Base-by-base conservation (phyloP, 2,797 vertebrate genomes). In the Octomys mimax region DNA sequence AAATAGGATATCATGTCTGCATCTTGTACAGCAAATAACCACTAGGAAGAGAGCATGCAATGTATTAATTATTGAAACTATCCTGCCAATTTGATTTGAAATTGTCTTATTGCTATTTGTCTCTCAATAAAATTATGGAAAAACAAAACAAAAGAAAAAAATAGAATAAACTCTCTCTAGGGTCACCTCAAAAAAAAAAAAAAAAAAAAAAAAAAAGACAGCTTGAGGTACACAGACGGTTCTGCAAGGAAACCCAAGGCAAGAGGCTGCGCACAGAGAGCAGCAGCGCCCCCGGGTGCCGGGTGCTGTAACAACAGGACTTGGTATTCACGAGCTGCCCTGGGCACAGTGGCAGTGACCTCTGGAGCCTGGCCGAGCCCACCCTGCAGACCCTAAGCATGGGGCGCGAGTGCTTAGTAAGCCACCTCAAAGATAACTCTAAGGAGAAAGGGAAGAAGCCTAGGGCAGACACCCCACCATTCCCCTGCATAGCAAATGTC, bases 211-310 rank as follows among this genome's bases (percentile, higher is more conserved):
- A 42, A 42, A 42, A 42, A 42, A 42, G 42, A 42, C 42, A 42
- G 42, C 42, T 16, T 13, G 31, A 79, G 31, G 61, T 42, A 54
- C 0, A 24, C 61, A 33, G 42, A 39, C 36, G 6, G 5, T 33
- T 59, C 28, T 16, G 5, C 5, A 19, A n/a, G 39, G 42, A 70
- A 61, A 54, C 36, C 24, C 22, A 16, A 26, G 0, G 18, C 22
- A 3, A 12, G 19, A 36, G 16, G 18, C 49, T 11, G n/a, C 79
- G 54, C 46, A 92, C 79, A 8, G 1, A 89, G 93, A 18, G 68
- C 86, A 97, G 93, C 93, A 86, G 95, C 31, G 78, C 64, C 93
- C 78, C 86, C 96, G 0, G 13, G 97, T 46, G 97, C 24, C 46
- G 0, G 21, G 13, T 18, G 24, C 26, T 12, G 22, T 2, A 75